Base-by-base conservation (phyloP, 2,113 vertebrate species). In the Labeo catla region DNA sequence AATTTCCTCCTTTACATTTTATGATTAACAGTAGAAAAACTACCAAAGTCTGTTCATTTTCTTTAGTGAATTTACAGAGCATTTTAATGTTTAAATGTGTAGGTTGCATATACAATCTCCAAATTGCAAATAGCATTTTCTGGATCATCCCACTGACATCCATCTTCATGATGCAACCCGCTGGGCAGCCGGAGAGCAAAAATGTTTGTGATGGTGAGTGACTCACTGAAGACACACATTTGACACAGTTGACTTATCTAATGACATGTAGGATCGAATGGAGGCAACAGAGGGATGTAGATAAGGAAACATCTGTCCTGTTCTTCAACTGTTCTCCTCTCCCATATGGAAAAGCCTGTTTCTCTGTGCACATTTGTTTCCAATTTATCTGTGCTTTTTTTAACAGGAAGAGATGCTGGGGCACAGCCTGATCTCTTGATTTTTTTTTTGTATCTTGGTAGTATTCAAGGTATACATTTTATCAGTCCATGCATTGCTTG, bases 401-500 rank as follows among this genome's bases (percentile, higher is more conserved):
- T 36, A 85, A 84, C 57, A 86, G 83, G 74, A 90, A 79, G 87
- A 74, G 65, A 86, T 47, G 2, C 0, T 4, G 28, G 50, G 45
- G 28, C 36, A 86, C 15, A 65, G 84, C 79, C 88, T 87, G 89
- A 89, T 88, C 90, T 74, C 45, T 89, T 87, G 89, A 28, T 28
- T 28, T 28, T 88, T 88, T 90, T 74, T 10, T 74, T 74, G 21
- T 49, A 13, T 74, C 72, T 59, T 59, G 8, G 9, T 59, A 59
- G 19, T 59, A 21, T 59, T 59, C 54, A 52, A 15, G 50, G 4
- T 13, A 52, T 15, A 52, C 3, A 52, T 52, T 15, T 52, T 52
- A 52, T 13, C 49, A 50, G 49, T 50, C 10, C 10, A 50, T 50
- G 49, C 49, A 50, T 12, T 50, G 10, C 49, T 50, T 50, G 49